Evolutionary conservation across 2,888 invertebrate species (phyloP).

Genomic region (Oegoconia quadripuncta): DNA sequence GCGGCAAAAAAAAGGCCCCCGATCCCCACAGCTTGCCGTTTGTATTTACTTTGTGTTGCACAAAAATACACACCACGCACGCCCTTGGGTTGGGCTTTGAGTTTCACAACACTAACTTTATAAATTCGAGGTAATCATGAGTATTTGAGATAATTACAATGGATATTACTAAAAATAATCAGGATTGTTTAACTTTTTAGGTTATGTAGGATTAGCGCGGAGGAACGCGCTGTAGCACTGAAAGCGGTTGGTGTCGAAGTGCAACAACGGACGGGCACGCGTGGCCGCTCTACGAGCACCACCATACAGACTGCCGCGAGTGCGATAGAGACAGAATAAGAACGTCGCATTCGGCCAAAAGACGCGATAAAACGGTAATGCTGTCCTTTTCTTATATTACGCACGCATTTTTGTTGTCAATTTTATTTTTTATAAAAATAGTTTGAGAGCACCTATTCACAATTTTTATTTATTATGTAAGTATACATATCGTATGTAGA

Average conservation of each 20-base stretch:
- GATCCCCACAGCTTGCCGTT: slow-evolving; percentile 98
- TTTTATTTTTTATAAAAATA: slow-evolving; percentile 1
- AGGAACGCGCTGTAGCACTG: slow-evolving; percentile 75
- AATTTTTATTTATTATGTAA: no score
- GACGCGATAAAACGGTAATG: slow-evolving; percentile 28
- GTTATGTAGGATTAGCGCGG: slow-evolving; percentile 74
- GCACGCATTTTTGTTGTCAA: slow-evolving; percentile 4
- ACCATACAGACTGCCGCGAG: slow-evolving; percentile 29
- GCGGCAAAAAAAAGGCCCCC: slow-evolving; percentile 97
- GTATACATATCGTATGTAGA: no score
- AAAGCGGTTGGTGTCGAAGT: slow-evolving; percentile 76
- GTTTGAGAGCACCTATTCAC: no score
- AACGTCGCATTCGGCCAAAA: slow-evolving; percentile 35
- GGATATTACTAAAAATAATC: slow-evolving; percentile 55
- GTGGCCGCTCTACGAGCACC: slow-evolving; percentile 48
- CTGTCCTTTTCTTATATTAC: slow-evolving; percentile 25
- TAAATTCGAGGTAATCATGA: slow-evolving; percentile 72
- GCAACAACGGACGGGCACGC: slow-evolving; percentile 65
- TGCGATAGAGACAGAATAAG: slow-evolving; percentile 45
- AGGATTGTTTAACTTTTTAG: slow-evolving; percentile 64
- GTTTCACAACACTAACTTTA: slow-evolving; percentile 72
- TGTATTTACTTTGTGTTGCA: slow-evolving; percentile 81
- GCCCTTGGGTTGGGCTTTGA: slow-evolving; percentile 64
- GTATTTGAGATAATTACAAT: slow-evolving; percentile 57
- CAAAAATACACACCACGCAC: slow-evolving; percentile 78